Base-by-base conservation (phyloP, 2,797 vertebrate genomes). In the Vespertilio murinus region DNA sequence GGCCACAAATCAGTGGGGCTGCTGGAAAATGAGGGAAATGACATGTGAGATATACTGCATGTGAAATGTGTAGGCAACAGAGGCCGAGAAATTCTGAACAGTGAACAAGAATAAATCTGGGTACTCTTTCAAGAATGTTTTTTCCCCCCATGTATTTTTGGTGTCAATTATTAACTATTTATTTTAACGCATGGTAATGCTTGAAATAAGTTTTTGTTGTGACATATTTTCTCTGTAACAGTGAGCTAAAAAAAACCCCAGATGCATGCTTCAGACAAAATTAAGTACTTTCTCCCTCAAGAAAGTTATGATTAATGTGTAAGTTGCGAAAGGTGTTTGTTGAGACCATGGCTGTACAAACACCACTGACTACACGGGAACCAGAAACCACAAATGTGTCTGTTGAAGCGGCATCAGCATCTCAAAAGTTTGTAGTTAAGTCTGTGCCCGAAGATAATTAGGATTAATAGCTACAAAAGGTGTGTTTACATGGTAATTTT, bases 381-480 rank as follows among this genome's bases (percentile, higher is more conserved):
- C n/a, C 22, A 67, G 52, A 67, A 86, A 40, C 47, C 35, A 33
- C 23, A 74, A 52, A 75, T 35, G 30, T 35, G 75, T 73, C 56
- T 49, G 20, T 42, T 33, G 69, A 69, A 86, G 49, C 78, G 33
- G 4, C n/a, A 83, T 54, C 3, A 13, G n/a, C 47, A 35, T 73
- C 77, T 93, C 84, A 74, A 61, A 92, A 77, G n/a, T 56, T 75
- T 88, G 25, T 74, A 35, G 9, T 77, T 88, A 93, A 94, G 28
- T 61, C 47, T 47, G 33, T 71, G 33, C 33, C 49, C 84, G 82
- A 85, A 95, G 81, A 71, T 88, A 95, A 89, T 90, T 82, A 94
- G 54, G 78, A 74, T 90, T 45, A 85, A 69, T 78, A 93, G 52
- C 75, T 64, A 33, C 20, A 69, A 65, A 91, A 93, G 74, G n/a